A percentile compares a stretch with the other conserved stretches of the same genome.
These are phyloP conservation scores for Pantala flavescens DNA, from an alignment of 1,140 invertebrate genomes.

Conservation along the genomic window DNA sequence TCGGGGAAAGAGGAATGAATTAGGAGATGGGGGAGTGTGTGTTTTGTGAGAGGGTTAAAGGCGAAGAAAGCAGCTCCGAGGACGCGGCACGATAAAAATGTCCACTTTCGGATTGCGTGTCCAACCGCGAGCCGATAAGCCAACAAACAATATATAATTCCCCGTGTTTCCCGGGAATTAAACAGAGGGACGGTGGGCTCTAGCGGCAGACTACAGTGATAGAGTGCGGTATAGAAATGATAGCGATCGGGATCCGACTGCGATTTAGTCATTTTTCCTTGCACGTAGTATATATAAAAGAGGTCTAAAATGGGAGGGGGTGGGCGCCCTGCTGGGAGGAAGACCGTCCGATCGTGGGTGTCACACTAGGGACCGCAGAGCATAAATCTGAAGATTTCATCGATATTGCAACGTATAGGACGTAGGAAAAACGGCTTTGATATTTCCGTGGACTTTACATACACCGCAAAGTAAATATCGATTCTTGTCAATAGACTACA, in stretches of 20 bases:
- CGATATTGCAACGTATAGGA: not conserved
- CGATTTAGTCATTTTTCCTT: slow-evolving; percentile 3
- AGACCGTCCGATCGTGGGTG: not conserved
- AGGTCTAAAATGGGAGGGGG: not conserved
- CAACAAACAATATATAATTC: slow-evolving; percentile 10
- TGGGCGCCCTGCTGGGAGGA: not conserved
- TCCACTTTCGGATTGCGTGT: slow-evolving; percentile 4
- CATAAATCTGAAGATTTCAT: slow-evolving; percentile 1
- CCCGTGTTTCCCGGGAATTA: slow-evolving; percentile 7
- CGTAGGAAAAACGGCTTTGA: too few species aligned
- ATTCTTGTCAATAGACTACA: too few species aligned
- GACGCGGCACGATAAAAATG: slow-evolving; percentile 4
- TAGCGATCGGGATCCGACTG: slow-evolving; percentile 2
- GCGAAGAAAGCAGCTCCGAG: not conserved
- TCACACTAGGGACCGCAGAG: not conserved
- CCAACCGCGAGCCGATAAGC: not conserved
- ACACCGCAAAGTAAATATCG: too few species aligned
- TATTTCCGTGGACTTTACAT: too few species aligned
- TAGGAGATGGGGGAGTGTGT: not conserved
- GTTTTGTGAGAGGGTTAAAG: not conserved
- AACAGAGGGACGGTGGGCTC: not conserved
- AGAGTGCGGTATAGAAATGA: not conserved
- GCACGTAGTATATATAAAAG: not conserved
- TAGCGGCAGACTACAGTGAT: slow-evolving; percentile 1
- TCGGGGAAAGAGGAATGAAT: not conserved